Evolutionary conservation across 2,888 invertebrate species (phyloP).

Genomic region (Cephus sareptanus): DNA sequence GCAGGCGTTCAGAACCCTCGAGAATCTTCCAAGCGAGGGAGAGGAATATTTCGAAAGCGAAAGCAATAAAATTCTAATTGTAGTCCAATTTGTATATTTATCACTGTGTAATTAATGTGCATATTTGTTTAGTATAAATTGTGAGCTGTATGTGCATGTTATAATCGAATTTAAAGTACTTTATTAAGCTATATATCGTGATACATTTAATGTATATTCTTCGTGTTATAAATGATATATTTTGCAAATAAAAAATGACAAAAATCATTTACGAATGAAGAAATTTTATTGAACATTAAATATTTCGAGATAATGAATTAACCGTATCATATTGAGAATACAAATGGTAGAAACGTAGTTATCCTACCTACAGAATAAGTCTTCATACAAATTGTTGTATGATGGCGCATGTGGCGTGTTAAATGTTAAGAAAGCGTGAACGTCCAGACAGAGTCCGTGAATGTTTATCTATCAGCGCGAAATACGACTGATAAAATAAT

Average conservation of each 20-base stretch:
- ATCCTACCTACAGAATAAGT: neutral
- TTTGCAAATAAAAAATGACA: neutral
- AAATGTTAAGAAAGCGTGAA: neutral
- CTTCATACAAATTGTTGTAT: neutral
- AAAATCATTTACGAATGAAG: neutral
- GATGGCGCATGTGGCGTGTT: neutral
- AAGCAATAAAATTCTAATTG: neutral
- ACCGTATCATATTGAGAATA: neutral
- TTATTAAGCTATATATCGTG: neutral
- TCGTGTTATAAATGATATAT: neutral
- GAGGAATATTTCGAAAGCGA: neutral
- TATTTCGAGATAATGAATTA: neutral
- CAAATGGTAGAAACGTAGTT: neutral
- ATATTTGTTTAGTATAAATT: neutral
- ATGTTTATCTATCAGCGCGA: neutral
- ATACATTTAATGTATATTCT: neutral
- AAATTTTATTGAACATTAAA: constrained; percentile 1
- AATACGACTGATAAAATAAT: neutral
- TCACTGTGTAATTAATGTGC: neutral
- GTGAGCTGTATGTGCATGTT: neutral
- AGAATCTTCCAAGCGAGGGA: neutral
- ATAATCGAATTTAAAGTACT: neutral
- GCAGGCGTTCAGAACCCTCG: neutral
- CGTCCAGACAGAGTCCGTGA: neutral
- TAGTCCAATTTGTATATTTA: neutral